These are phyloP conservation scores for Leptinotarsa undecemlineata DNA, from an alignment of 1,140 invertebrate species.

Conservation along the genomic window DNA sequence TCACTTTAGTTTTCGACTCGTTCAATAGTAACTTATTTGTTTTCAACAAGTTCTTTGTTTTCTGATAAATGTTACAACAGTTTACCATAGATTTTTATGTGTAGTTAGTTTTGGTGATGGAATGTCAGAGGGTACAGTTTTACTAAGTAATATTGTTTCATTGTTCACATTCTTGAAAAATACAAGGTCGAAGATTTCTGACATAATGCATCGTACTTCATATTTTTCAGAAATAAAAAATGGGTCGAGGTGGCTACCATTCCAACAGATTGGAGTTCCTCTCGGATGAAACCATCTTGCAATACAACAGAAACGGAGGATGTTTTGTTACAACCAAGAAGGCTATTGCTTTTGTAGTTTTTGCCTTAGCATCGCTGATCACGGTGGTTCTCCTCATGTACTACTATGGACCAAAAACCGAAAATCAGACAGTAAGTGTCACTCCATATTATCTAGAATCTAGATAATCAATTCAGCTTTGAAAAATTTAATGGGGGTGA, in stretches of 20 bases:
- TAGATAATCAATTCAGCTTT: background rate
- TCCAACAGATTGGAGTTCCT: slow-evolving; percentile 46
- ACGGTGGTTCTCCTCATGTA: slow-evolving; percentile 47
- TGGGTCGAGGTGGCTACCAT: slow-evolving; percentile 34
- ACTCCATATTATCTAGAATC: background rate
- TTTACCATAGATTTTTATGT: too few relatives aligned
- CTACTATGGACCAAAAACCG: slow-evolving; percentile 48
- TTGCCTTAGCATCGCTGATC: slow-evolving; percentile 43
- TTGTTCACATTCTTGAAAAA: too few relatives aligned
- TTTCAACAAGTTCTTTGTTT: too few relatives aligned
- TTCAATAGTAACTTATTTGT: too few relatives aligned
- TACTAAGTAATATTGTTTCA: too few relatives aligned
- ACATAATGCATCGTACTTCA: background rate
- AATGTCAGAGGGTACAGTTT: too few relatives aligned
- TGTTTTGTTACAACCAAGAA: slow-evolving; percentile 52
- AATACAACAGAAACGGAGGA: slow-evolving; percentile 45
- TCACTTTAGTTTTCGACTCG: too few relatives aligned
- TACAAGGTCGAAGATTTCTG: too few relatives aligned
- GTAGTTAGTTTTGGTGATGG: too few relatives aligned
- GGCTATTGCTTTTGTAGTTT: slow-evolving; percentile 44
- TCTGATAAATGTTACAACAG: too few relatives aligned
- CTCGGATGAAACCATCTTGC: slow-evolving; percentile 41
- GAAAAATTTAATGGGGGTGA: too few relatives aligned
- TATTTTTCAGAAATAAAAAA: slow-evolving; percentile 9
- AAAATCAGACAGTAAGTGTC: slow-evolving; percentile 39